Evolutionary conservation across 2,888 invertebrate species (phyloP).

Genomic region (Notocelia uddmanniana): DNA sequence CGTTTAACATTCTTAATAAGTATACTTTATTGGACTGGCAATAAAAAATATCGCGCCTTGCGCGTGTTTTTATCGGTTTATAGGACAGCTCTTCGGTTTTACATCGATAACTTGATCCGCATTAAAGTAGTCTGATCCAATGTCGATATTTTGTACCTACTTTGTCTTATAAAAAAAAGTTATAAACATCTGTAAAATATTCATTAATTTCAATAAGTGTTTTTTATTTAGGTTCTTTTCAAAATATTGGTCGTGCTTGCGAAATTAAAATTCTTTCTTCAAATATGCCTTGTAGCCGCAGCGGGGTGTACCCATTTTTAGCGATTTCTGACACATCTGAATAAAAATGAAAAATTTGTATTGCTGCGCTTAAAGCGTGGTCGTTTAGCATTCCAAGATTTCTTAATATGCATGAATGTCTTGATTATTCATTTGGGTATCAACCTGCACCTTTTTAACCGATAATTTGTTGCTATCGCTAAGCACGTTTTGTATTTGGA

Average conservation of each 20-base stretch:
- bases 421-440: constrained; percentile 31
- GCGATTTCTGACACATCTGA: constrained; percentile 60
- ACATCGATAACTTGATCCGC: constrained; percentile 44
- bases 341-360: constrained; percentile 57
- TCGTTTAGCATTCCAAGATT: constrained; percentile 38
- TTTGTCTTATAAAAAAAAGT: constrained; percentile 8
- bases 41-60: constrained; percentile 43
- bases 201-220: constrained; percentile 14
- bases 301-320: constrained; percentile 63
- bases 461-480: not conserved
- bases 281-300: constrained; percentile 62
- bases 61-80: constrained; percentile 44
- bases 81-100: constrained; percentile 44
- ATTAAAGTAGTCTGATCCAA: constrained; percentile 31
- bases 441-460: constrained; percentile 22
- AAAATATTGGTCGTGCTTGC: constrained; percentile 41
- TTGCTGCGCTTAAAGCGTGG: constrained; percentile 33
- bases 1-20: constrained; percentile 41
- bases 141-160: constrained; percentile 27
- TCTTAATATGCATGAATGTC: constrained; percentile 33
- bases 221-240: constrained; percentile 27
- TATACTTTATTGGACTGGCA: constrained; percentile 40
- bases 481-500: not conserved
- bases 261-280: constrained; percentile 49
- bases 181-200: constrained; percentile 22